Evolutionary conservation across 64 coral and sea anemone genomes (phyloP).

Genomic region (Montipora efflorescens): DNA sequence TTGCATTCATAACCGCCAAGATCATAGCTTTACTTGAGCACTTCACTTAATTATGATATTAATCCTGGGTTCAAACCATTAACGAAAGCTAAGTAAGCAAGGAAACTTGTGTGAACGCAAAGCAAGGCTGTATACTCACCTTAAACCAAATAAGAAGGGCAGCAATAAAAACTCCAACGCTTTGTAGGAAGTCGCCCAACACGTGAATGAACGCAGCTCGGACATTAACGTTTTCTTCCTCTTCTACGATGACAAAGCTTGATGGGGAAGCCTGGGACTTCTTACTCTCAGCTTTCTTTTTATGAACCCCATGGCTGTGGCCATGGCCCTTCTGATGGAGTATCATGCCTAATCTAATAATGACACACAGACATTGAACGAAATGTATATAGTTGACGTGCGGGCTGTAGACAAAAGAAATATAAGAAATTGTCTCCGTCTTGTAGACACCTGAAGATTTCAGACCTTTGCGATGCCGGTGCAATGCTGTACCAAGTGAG

Average conservation of each 20-base stretch:
- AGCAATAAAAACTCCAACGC: conserved; percentile 92
- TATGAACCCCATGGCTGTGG: conserved; percentile 44
- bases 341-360: conserved; percentile 66
- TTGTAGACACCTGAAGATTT: too few relatives aligned
- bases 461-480: too few relatives aligned
- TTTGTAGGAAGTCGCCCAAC: conserved; percentile 95
- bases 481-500: too few relatives aligned
- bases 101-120: too few relatives aligned
- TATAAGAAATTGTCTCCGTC: too few relatives aligned
- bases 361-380: neutral
- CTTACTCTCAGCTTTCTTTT: conserved; percentile 3
- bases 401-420: too few relatives aligned
- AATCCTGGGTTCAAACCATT: too few relatives aligned
- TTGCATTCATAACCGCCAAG: too few relatives aligned
- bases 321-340: conserved; percentile 84
- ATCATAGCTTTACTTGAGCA: too few relatives aligned
- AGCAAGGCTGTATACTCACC: conserved; percentile 10
- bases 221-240: conserved; percentile 90
- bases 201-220: conserved; percentile 97
- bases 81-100: too few relatives aligned
- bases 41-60: too few relatives aligned
- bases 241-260: conserved; percentile 74
- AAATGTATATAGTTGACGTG: too few relatives aligned
- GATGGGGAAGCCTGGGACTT: conserved; percentile 56
- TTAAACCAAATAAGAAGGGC: conserved; percentile 95